These are phyloP conservation scores for Salpingus planirostris DNA, from an alignment of 2,888 invertebrate genomes.

Conservation along the genomic window DNA sequence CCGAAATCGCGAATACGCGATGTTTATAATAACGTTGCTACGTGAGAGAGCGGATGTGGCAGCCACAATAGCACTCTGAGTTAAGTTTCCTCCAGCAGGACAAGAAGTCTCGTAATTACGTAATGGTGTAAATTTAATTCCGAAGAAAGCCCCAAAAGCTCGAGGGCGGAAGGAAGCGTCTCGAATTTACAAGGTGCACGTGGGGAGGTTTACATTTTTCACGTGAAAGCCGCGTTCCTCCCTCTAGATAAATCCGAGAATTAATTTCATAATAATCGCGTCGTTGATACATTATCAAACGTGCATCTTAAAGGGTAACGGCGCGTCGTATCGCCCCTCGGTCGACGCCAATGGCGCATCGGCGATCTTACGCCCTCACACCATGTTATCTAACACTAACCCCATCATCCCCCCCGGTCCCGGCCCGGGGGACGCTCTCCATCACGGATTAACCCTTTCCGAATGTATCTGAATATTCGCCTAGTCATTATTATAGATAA, in stretches of 20 bases:
- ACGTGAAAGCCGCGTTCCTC: no score
- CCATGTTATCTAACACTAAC: conserved; percentile 34
- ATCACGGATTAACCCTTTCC: conserved; percentile 35
- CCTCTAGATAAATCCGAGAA: no score
- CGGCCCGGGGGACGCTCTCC: conserved; percentile 27
- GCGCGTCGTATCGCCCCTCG: conserved; percentile 28
- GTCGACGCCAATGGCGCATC: conserved; percentile 35
- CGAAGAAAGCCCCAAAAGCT: neutral
- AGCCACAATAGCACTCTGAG: neutral
- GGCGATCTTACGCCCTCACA: conserved; percentile 36
- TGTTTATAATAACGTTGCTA: no score
- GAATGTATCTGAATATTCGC: conserved; percentile 19
- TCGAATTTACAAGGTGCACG: conserved; percentile 1
- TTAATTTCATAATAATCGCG: conserved; percentile 31
- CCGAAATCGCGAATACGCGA: no score
- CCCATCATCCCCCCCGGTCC: conserved; percentile 13
- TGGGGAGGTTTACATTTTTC: no score
- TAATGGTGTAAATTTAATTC: neutral
- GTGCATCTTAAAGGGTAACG: conserved; percentile 33
- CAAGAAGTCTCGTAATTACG: neutral
- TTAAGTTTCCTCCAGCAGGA: neutral
- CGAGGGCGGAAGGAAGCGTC: conserved; percentile 3
- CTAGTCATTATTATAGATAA: conserved; percentile 22
- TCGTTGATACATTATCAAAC: conserved; percentile 39
- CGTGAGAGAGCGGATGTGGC: no score